phyloP scores from a whole-genome alignment of 2,888 invertebrate species.

The Netelia fuscicornis region DNA sequence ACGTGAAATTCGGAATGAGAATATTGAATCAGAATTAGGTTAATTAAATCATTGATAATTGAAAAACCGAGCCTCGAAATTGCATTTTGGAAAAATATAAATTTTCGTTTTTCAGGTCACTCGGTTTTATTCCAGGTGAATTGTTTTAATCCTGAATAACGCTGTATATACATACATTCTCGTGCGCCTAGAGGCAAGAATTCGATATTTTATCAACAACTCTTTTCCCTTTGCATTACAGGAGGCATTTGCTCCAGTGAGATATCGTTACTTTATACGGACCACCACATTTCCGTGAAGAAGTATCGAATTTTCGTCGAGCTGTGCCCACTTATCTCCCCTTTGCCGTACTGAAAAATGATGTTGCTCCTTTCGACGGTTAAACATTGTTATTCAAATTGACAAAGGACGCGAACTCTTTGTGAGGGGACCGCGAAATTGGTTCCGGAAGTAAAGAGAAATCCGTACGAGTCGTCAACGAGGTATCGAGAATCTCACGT shows the following conservation, averaged over 20 bases:
- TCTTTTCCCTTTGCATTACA: conserved; percentile 13
- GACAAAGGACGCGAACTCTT: conserved; percentile 4
- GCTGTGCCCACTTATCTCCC: conserved; percentile 1
- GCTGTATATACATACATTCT: neutral
- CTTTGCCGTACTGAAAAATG: neutral
- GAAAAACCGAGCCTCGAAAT: too few species aligned
- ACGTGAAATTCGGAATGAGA: too few species aligned
- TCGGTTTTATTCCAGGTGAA: neutral
- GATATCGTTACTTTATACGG: conserved; percentile 8
- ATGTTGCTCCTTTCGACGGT: neutral
- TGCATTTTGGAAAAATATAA: too few species aligned
- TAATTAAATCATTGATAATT: too few species aligned
- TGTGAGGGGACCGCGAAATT: conserved; percentile 18
- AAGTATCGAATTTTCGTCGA: neutral
- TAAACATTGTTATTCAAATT: conserved; percentile 30
- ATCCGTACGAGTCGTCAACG: neutral
- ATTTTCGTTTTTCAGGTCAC: neutral
- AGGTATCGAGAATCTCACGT: neutral
- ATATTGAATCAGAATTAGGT: too few species aligned
- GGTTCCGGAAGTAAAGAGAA: conserved; percentile 8
- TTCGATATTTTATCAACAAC: conserved; percentile 30
- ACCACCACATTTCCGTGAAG: neutral
- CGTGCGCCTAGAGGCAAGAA: conserved; percentile 6
- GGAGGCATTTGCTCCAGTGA: neutral
- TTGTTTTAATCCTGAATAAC: neutral